Evolutionary conservation across 2,113 vertebrate species (phyloP), one percentile per base, ranked within the genome.

Genomic region (Bufo gargarizans): DNA sequence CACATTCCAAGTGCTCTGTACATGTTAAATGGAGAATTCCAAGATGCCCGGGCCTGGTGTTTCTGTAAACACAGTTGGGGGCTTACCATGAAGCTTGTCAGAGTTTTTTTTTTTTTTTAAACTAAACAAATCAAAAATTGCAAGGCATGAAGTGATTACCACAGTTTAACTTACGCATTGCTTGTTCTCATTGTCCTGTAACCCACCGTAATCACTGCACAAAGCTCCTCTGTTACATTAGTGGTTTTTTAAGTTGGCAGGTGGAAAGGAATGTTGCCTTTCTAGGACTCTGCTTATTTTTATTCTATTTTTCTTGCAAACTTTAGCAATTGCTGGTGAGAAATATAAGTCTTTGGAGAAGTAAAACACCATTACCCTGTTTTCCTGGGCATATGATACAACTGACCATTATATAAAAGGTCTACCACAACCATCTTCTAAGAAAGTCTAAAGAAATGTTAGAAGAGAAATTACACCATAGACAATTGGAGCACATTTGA

Each of bases 121-220:
- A 49, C 56, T 78, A 78, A 77, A 65, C 76, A 59, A 61, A 77
- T 77, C 77, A 22, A 80, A 50, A 67, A 86, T 79, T 33, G 61
- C n/a, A 79, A 79, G 16, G 76, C 61, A 59, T 79, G 76, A 86
- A 79, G 61, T 33, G 59, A 83, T 83, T 83, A 50, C 47, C 19
- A 16, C 45, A 83, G 80, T 86, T 86, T 86, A 86, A 33, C 61
- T 79, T 69, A 79, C 45, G 76, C 50, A 69, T 56, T 80, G 76
- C 76, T 53, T 79, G 22, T 55, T 79, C 61, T 78, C 61, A 86
- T 77, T 86, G 76, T 76, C 55, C 77, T 69, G 76, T 86, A 69
- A 86, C 77, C 85, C 85, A 80, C 76, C 55, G n/a, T 17, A 55
- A 86, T 78, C 58, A 86, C 71, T 72, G 33, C 76, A 79, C 47